Conservation (phyloP, 2,888 invertebrate genomes). For the Lottia gigantea region DNA sequence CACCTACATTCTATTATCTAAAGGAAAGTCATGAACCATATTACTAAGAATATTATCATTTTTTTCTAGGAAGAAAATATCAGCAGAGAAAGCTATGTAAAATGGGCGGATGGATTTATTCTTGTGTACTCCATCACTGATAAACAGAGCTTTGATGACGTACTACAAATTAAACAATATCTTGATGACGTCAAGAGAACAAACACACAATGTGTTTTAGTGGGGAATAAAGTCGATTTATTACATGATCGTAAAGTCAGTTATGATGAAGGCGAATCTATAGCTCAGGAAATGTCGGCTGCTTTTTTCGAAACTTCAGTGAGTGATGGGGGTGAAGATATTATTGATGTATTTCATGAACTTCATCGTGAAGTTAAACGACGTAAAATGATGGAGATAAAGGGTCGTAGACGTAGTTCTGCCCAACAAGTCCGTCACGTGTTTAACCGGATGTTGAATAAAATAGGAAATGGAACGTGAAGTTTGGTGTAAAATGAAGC, state of each 20-base stretch:
- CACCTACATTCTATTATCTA: no score
- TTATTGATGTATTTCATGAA: constrained; percentile 64
- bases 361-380: constrained; percentile 63
- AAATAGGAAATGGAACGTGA: constrained; percentile 27
- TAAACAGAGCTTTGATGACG: constrained; percentile 58
- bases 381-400: constrained; percentile 54
- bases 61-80: constrained; percentile 49
- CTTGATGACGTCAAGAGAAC: constrained; percentile 60
- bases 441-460: constrained; percentile 47
- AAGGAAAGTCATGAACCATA: no score
- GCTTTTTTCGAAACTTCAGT: constrained; percentile 66
- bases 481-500: not conserved
- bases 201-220: constrained; percentile 60
- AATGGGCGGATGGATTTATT: constrained; percentile 65
- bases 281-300: constrained; percentile 61
- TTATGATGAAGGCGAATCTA: constrained; percentile 54
- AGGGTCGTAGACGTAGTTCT: constrained; percentile 61
- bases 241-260: constrained; percentile 55
- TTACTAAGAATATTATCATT: not conserved
- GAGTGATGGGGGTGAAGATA: constrained; percentile 63
- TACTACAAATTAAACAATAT: constrained; percentile 49
- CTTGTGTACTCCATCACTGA: constrained; percentile 63
- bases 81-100: constrained; percentile 54
- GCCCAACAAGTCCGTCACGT: constrained; percentile 59
- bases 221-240: constrained; percentile 63